phyloP scores from a whole-genome alignment of 1,140 invertebrate species.

The Euura saliciscinereae region DNA sequence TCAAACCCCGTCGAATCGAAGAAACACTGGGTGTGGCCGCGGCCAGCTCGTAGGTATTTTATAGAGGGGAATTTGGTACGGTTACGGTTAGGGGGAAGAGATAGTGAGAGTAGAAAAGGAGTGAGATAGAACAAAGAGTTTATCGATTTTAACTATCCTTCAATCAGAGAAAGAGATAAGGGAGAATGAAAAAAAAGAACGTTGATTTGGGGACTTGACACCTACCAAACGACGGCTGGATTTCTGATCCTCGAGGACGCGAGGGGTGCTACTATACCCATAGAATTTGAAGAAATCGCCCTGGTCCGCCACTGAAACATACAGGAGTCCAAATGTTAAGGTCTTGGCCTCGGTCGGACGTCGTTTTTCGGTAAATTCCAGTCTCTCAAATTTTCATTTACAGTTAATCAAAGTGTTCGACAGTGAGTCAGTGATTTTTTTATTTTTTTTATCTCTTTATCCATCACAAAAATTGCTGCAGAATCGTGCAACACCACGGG shows the following conservation, averaged over 20 bases:
- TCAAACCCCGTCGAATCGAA: no score
- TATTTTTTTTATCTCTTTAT: no score
- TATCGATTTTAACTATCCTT: no score
- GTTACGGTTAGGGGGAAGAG: conserved; percentile 3
- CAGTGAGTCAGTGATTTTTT: no score
- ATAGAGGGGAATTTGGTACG: no score
- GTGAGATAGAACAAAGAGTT: not conserved
- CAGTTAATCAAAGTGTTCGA: no score
- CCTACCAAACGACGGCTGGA: conserved; percentile 72
- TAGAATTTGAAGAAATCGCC: conserved; percentile 83
- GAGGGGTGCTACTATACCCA: conserved; percentile 64
- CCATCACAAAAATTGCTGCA: no score
- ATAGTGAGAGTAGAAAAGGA: conserved; percentile 17
- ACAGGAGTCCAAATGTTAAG: conserved; percentile 67
- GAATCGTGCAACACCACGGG: conserved; percentile 44
- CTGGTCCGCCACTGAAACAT: conserved; percentile 82
- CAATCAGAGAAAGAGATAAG: no score
- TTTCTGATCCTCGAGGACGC: conserved; percentile 65
- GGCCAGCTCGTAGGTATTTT: no score
- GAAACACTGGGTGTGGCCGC: no score
- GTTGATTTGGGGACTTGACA: conserved; percentile 52
- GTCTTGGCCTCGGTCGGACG: conserved; percentile 33
- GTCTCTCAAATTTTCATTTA: no score
- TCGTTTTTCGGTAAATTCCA: not conserved
- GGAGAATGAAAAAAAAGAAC: conserved; percentile 26